Evolutionary conservation across 2,888 invertebrate genomes (phyloP).

Genomic region (Oasisia sp.): DNA sequence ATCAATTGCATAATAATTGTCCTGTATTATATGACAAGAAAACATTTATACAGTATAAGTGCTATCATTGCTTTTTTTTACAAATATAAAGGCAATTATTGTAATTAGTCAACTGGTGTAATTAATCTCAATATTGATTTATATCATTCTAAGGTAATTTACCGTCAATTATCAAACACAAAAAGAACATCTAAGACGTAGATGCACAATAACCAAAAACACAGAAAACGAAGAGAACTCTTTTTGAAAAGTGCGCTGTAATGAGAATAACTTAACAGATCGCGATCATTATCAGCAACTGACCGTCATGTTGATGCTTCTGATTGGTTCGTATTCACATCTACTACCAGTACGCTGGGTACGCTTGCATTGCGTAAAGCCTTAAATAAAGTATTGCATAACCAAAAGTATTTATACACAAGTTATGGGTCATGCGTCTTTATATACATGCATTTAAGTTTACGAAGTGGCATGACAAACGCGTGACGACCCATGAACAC

Average conservation of each 20-base stretch:
- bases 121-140: no score
- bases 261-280: not conserved
- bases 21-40: not conserved
- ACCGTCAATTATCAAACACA: no score
- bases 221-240: not conserved
- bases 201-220: not conserved
- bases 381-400: not conserved
- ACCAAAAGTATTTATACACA: not conserved
- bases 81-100: no score
- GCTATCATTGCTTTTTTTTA: no score
- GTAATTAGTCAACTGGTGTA: no score
- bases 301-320: not conserved
- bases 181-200: no score
- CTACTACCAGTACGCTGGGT: not conserved
- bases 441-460: not conserved
- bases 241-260: not conserved
- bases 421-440: not conserved
- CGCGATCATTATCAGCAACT: not conserved
- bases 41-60: not conserved
- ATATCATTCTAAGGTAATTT: no score
- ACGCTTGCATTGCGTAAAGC: not conserved
- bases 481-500: not conserved
- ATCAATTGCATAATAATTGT: not conserved
- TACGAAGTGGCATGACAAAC: not conserved
- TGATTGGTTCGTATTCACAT: not conserved